A percentile compares a stretch with the other conserved stretches of the same genome.
These are phyloP conservation scores for Rhabdomys dilectus DNA, from an alignment of 2,113 vertebrate genomes.

Conservation along the genomic window DNA sequence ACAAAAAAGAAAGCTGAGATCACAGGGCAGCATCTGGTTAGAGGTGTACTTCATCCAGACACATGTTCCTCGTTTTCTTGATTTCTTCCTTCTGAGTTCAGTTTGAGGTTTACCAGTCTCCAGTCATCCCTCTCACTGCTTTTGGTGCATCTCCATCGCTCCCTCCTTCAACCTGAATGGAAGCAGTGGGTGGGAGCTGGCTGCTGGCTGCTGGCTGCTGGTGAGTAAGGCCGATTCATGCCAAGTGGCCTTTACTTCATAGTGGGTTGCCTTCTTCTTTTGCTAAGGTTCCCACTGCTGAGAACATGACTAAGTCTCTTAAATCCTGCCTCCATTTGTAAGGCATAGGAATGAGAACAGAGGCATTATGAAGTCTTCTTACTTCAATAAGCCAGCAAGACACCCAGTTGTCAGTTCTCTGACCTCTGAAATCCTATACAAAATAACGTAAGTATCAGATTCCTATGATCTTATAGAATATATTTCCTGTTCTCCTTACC, in stretches of 20 bases:
- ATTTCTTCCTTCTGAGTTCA: not conserved
- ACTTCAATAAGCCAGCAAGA: constrained; percentile 12
- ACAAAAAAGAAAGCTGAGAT: not conserved
- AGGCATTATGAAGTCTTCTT: constrained; percentile 36
- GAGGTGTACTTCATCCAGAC: not conserved
- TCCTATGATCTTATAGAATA: not conserved
- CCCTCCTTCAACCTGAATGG: not conserved
- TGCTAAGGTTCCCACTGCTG: constrained; percentile 24
- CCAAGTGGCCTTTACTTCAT: constrained; percentile 45
- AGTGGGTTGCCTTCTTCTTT: constrained; percentile 26
- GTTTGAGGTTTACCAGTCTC: not conserved
- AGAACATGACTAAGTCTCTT: constrained; percentile 67
- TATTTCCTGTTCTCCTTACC: not conserved
- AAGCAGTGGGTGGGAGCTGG: not conserved
- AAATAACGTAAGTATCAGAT: constrained; percentile 17
- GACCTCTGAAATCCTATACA: constrained; percentile 28
- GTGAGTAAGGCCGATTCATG: constrained; percentile 7
- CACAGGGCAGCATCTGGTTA: not conserved
- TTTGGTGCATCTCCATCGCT: not conserved
- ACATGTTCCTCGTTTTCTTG: not conserved
- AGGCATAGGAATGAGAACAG: constrained; percentile 27
- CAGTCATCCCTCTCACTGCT: not conserved
- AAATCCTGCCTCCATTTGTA: constrained; percentile 47
- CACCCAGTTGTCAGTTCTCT: constrained; percentile 3
- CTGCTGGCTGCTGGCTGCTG: constrained; percentile 14